Evolutionary conservation across 1,140 invertebrate species (phyloP), one percentile per base, ranked within the genome.

Genomic region (Zaprionus tsacasi): DNA sequence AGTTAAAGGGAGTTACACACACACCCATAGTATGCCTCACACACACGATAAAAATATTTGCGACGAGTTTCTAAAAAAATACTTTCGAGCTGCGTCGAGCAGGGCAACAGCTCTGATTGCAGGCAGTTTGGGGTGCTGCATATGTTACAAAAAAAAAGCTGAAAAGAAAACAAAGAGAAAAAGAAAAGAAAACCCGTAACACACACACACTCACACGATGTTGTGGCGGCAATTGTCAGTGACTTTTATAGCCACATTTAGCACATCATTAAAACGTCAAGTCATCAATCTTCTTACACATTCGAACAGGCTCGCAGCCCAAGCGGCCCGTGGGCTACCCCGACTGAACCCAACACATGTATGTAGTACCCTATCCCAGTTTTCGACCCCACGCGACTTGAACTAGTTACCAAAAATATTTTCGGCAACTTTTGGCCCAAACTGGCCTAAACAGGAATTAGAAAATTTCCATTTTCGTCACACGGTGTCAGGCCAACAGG

Each of bases 401-500:
- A 48, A 45, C 25, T 30, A 36, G 40, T 10, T 30, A 4, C 27
- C 40, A 43, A 17, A 17, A 3, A 27, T 11, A 15, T 52, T 60
- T 70, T 60, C 40, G 78, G 50, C 64, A 69, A 65, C 59, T 79
- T 70, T 59, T 55, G 17, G 63, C 58, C 11, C 12, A 15, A 6
- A 30, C 27, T 75, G 56, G 48, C 56, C 76, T 78, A 75, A 75
- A 66, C 40, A 64, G 58, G 67, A 79, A 82, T 90, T 90, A 90
- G 86, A 91, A 91, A 91, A 91, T 90, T 91, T 91, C 91, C 90
- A 91, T 91, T 91, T 88, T 91, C 90, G 90, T 91, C 90, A 91
- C 90, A 91, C 78, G 78, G 86, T 82, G 78, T 79, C 90, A 91
- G 90, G 90, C 48, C 56, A 76, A 82, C 80, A 91, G 80, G 64